Evolutionary conservation across 2,113 vertebrate genomes (phyloP), one percentile per base, ranked within the genome.

Genomic region (Nothobranchius furzeri): DNA sequence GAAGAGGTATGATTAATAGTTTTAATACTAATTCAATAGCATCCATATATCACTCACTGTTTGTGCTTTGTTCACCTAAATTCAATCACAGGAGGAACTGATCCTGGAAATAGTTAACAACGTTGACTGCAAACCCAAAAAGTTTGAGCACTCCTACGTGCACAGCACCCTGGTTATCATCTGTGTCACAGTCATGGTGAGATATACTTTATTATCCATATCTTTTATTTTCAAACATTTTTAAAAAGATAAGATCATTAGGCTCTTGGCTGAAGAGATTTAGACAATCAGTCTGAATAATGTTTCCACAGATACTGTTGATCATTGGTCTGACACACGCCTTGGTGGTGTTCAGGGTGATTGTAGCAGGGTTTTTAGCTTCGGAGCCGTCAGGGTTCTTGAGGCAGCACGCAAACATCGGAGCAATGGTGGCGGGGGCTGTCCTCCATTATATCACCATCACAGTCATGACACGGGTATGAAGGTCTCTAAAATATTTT

Each of bases 391-490:
- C 70, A 25, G 53, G 66, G 54, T 90, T 95, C 56, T 58, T 95
- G 51, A 86, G 58, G 1, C 85, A 88, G 10, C 69, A 92, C 36
- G 94, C 95, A 64, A 89, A 90, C 86, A 93, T 83, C 0, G 63
- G 85, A 0, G 93, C 93, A 0, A 93, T 98, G 84, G 77, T 93
- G 45, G 89, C 93, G 0, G 97, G 96, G 3, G 96, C 95, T 0
- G 79, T 98, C 50, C 75, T 96, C 56, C 97, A 99, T 83, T 99
- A 96, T 40, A 0, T 96, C 49, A 95, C 93, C 82, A 98, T 99
- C 15, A 54, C 95, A 63, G 4, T 95, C 90, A 96, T 98, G 96
- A 97, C 92, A 63, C 68, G 81, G 86, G 93, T 93, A 89, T 45
- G 10, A 45, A 10, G 43, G 12, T 13, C 43, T 42, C 10, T 45